phyloP scores from a whole-genome alignment of 2,113 vertebrate genomes.

The Saccopteryx bilineata region DNA sequence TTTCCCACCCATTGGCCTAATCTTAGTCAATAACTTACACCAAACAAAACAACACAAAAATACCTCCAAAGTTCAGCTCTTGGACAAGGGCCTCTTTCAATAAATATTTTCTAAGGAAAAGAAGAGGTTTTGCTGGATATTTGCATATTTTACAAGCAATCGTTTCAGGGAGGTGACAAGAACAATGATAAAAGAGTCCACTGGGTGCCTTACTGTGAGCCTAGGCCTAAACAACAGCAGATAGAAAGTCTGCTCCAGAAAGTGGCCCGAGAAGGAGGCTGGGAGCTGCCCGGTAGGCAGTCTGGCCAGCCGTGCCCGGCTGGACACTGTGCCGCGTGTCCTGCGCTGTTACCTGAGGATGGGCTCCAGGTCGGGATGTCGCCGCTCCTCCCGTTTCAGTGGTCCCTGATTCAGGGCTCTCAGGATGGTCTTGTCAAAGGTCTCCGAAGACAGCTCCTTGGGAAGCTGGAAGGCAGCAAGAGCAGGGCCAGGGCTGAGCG shows the following conservation, averaged over 20 bases:
- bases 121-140: background rate
- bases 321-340: accelerated
- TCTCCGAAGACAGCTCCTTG: conserved; percentile 94
- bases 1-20: background rate
- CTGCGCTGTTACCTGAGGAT: conserved; percentile 90
- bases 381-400: conserved; percentile 91
- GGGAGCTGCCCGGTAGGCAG: background rate
- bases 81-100: background rate
- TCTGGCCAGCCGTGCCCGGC: accelerated
- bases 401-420: conserved; percentile 93
- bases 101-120: conserved; percentile 1
- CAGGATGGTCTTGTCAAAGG: conserved; percentile 95
- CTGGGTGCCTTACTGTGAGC: background rate
- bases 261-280: background rate
- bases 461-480: conserved; percentile 90
- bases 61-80: background rate
- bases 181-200: background rate
- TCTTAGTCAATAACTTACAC: background rate
- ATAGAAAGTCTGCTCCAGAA: background rate
- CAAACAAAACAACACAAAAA: background rate
- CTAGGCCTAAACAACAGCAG: background rate
- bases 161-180: background rate
- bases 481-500: background rate
- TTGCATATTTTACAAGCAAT: background rate
- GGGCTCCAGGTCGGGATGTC: conserved; percentile 91